phyloP scores from a whole-genome alignment of 2,888 invertebrate species.

The Gandaritis pyraliata region DNA sequence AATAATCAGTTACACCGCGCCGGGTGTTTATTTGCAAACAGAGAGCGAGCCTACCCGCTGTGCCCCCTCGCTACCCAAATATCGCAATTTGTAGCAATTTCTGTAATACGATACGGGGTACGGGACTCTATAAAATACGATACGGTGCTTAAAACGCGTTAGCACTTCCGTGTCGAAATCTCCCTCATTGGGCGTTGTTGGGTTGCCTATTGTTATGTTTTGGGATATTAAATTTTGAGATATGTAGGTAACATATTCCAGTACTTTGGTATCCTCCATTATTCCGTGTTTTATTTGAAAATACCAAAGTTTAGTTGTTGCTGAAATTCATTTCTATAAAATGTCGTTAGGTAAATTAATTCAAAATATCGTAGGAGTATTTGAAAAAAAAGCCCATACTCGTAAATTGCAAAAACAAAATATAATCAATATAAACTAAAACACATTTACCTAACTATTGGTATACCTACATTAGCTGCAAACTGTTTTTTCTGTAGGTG shows the following conservation, averaged over 20 bases:
- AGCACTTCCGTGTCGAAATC: conserved; percentile 29
- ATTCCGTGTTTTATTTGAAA: no score
- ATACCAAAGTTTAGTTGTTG: no score
- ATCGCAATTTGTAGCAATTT: conserved; percentile 73
- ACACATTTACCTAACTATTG: no score
- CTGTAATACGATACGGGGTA: conserved; percentile 71
- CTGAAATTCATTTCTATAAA: no score
- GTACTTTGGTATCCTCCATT: no score
- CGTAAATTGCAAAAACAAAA: no score
- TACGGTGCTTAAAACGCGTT: conserved; percentile 29
- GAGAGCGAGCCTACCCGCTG: conserved; percentile 68
- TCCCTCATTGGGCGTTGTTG: conserved; percentile 11
- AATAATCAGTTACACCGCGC: conserved; percentile 50
- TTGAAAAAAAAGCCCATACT: no score
- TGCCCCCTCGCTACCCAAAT: conserved; percentile 53
- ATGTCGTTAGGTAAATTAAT: no score
- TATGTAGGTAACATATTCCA: no score
- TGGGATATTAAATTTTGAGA: background rate
- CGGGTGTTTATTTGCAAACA: conserved; percentile 84
- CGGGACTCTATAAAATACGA: conserved; percentile 36
- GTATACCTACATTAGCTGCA: background rate
- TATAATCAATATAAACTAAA: no score
- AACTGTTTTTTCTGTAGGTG: background rate
- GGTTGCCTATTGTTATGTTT: conserved; percentile 25
- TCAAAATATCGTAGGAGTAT: no score